A percentile compares a stretch with the other conserved stretches of the same genome.
Evolutionary conservation across 1,140 invertebrate species (phyloP).

Genomic region (Mycetomoellerius zeteki): DNA sequence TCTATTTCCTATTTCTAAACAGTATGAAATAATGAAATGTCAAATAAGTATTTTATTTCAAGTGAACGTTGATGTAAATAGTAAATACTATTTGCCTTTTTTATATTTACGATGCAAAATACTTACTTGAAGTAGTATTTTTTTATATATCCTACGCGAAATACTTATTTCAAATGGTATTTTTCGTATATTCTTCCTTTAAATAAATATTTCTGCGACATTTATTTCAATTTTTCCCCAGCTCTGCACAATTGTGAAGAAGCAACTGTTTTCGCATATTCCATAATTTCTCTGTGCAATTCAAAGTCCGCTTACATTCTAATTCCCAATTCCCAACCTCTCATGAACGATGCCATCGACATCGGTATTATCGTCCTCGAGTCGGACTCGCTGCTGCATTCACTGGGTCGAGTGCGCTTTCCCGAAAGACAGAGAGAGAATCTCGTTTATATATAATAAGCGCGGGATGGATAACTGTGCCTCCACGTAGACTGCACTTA

Average conservation of each 20-base stretch:
- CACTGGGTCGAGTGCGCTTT: conserved; percentile 74
- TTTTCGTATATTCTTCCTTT: no score
- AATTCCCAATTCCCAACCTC: background rate
- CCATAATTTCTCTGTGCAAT: background rate
- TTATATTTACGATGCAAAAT: no score
- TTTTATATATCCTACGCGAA: no score
- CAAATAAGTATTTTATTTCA: no score
- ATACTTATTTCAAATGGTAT: no score
- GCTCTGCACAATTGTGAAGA: conserved; percentile 21
- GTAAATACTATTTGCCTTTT: no score
- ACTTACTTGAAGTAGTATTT: no score
- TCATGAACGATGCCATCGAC: conserved; percentile 14
- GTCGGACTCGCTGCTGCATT: conserved; percentile 51
- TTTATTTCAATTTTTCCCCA: no score
- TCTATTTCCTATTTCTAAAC: no score
- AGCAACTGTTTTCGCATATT: background rate
- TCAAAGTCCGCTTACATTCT: background rate
- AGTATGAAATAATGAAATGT: no score
- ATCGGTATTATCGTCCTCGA: conserved; percentile 45
- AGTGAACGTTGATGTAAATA: no score
- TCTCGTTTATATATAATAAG: conserved; percentile 76
- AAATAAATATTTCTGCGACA: no score
- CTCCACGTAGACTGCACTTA: conserved; percentile 62
- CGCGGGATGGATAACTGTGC: conserved; percentile 60
- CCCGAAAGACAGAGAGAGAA: conserved; percentile 35